Base-by-base conservation (phyloP, 2,888 invertebrate genomes). In the Dicycla oo region DNA sequence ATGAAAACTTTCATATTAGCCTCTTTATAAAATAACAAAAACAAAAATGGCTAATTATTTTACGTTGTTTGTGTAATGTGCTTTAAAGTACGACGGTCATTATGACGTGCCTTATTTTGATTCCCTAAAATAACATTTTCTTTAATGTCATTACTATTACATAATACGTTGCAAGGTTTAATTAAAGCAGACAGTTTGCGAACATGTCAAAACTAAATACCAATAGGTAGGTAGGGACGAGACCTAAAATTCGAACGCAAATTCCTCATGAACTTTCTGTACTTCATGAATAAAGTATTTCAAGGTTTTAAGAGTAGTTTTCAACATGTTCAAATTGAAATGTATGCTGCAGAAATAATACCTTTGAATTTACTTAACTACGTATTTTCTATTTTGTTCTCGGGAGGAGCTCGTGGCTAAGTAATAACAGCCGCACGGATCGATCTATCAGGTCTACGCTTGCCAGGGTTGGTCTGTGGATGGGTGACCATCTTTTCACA, bases 201-300 rank as follows among this genome's bases (percentile, higher is more conserved):
- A 73, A 78, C 64, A 73, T 68, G 62, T 73, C 58, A 65, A 54
- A 82, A 78, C 61, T 69, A 78, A 81, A 81, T 68, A 80, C 69
- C 47, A 63, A 40, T 40, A 40, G 40, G 11, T 76, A 69, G 45
- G 38, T 69, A 66, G 51, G 56, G 43, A 47, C 26, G 56, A 61
- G 11, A n/a, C 11, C 23, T 18, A 23, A 67, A 67, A 60, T 65
- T 69, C n/a, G 23, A 77, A 43, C 30, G 18, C 30, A 68, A 68
- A 64, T 71, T 68, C 34, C 34, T 53, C 53, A 6, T 49, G 20
- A 61, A 78, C 60, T 54, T 64, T 49, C 38, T 38, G 8, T 45
- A 61, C 30, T 60, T 40, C 23, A 61, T 47, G 72, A 72, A 43
- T 62, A 57, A 51, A 65, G 20, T 62, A 66, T 47, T 53, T 40